Evolutionary conservation across 1,140 invertebrate genomes (phyloP).

Genomic region (Aphaenogaster rudis): DNA sequence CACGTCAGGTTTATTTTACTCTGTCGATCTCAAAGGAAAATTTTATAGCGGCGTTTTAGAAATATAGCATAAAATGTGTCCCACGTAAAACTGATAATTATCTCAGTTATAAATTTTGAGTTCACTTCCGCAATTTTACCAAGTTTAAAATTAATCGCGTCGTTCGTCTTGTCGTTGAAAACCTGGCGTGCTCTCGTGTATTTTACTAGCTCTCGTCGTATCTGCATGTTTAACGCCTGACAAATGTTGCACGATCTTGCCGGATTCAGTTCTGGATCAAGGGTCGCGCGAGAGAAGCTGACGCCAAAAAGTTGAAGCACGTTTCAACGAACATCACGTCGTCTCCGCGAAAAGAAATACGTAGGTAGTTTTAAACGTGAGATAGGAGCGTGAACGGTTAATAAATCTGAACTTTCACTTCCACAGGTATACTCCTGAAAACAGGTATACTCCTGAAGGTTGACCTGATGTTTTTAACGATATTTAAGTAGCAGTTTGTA

Average conservation of each 20-base stretch:
- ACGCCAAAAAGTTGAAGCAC: conserved; percentile 36
- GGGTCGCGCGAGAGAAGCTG: background rate
- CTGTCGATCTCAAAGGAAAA: conserved; percentile 16
- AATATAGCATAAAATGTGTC: background rate
- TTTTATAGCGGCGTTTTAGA: background rate
- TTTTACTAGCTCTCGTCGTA: background rate
- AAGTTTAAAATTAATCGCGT: conserved; percentile 10
- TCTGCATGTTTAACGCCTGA: conserved; percentile 24
- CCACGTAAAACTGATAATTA: background rate
- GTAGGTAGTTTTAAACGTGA: background rate
- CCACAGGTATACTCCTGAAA: background rate
- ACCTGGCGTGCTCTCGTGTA: background rate
- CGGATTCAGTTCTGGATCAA: background rate
- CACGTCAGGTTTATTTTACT: conserved; percentile 36
- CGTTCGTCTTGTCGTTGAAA: conserved; percentile 13
- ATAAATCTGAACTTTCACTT: conserved; percentile 13
- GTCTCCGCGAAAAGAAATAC: background rate
- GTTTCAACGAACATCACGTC: conserved; percentile 21
- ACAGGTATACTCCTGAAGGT: background rate
- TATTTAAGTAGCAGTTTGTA: conserved; percentile 16
- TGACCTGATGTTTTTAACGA: background rate
- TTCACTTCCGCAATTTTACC: conserved; percentile 18
- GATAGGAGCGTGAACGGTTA: background rate
- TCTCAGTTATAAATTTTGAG: conserved; percentile 1
- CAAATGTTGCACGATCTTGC: conserved; percentile 23